Evolutionary conservation across 2,113 vertebrate genomes (phyloP).

Genomic region (Phalacrocorax brasilianus): DNA sequence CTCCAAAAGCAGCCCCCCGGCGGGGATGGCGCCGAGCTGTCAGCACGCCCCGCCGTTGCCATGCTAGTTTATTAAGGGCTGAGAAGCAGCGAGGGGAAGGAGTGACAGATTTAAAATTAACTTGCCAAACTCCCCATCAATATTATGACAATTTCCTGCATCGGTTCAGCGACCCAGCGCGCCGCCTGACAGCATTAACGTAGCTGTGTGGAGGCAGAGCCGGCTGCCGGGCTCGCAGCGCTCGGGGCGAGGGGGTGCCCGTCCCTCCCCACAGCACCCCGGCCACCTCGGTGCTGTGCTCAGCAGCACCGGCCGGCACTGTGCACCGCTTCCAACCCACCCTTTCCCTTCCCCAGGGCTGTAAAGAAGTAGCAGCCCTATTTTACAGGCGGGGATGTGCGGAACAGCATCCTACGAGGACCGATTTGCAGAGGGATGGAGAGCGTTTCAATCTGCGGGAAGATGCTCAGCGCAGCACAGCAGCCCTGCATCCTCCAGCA

Average conservation of each 20-base stretch:
- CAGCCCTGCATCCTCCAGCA: not conserved
- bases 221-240: not conserved
- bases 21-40: not conserved
- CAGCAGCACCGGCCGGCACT: rapidly evolving
- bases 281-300: not conserved
- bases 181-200: constrained; percentile 35
- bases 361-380: not conserved
- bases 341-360: not conserved
- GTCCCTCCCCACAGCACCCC: rapidly evolving
- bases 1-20: not conserved
- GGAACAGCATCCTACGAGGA: not conserved
- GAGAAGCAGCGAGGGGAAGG: constrained; percentile 19
- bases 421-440: not conserved
- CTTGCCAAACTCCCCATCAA: constrained; percentile 71
- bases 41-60: constrained; percentile 5
- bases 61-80: constrained; percentile 53
- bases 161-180: constrained; percentile 22
- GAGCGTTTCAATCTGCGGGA: not conserved
- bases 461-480: rapidly evolving
- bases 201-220: not conserved
- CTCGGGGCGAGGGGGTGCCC: rapidly evolving
- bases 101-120: constrained; percentile 74
- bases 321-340: not conserved
- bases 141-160: constrained; percentile 63
- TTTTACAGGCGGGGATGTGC: rapidly evolving